These are phyloP conservation scores for Emydoidea blandingii DNA, from an alignment of 2,797 vertebrate species.

Conservation along the genomic window DNA sequence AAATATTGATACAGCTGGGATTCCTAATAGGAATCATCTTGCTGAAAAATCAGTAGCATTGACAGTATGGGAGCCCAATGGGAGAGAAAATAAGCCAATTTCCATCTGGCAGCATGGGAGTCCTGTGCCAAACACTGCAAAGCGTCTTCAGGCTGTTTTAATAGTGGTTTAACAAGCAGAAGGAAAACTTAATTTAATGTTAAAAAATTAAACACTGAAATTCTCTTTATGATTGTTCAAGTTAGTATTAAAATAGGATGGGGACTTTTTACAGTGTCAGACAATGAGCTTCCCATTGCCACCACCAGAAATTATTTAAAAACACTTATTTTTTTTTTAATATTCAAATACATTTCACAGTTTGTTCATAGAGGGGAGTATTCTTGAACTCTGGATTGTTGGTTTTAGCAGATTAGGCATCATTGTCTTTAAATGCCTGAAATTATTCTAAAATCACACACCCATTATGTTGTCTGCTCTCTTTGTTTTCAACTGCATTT, in stretches of 20 bases:
- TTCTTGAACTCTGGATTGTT: background rate
- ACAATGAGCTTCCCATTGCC: conserved; percentile 7
- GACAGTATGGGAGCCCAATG: conserved; percentile 1
- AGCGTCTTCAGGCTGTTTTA: conserved; percentile 25
- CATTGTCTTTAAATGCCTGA: conserved; percentile 19
- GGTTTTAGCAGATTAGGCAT: conserved; percentile 18
- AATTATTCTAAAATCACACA: conserved; percentile 20
- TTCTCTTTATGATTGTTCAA: conserved; percentile 16
- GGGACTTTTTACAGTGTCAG: background rate
- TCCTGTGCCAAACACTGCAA: background rate
- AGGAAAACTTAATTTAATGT: conserved; percentile 21
- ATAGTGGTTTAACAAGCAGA: conserved; percentile 30
- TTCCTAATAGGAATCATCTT: background rate
- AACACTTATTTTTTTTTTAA: conserved; percentile 31
- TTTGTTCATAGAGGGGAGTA: background rate
- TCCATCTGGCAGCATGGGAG: conserved; percentile 4
- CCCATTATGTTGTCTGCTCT: background rate
- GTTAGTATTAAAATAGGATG: conserved; percentile 33
- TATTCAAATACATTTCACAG: conserved; percentile 29
- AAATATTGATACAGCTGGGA: background rate
- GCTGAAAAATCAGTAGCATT: conserved; percentile 7
- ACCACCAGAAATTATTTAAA: conserved; percentile 5
- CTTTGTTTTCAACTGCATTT: background rate
- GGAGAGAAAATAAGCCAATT: background rate
- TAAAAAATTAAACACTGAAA: conserved; percentile 46